Base-by-base conservation (phyloP, 2,888 invertebrate species). In the Anthrax anthrax region DNA sequence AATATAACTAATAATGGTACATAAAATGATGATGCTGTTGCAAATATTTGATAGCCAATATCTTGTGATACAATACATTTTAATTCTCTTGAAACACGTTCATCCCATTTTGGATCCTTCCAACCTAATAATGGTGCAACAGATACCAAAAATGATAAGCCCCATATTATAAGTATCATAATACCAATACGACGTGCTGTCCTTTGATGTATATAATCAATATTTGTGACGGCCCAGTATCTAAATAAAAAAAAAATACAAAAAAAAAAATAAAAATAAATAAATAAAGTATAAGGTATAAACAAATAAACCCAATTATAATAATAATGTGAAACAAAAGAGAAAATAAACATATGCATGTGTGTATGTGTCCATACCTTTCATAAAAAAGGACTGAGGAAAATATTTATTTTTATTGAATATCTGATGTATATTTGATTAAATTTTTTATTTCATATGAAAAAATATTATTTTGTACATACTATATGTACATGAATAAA, bases 221-320 rank as follows among this genome's bases (percentile, higher is more conserved):
- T 85, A 67, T 91, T 82, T 49, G 97, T 97, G 59, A 98, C 95
- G 47, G 96, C 95, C 96, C 96, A 97, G 72, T 92, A 98, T 70
- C 92, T 23, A 23, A 23, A 23, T 23, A 8, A 23, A 23, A 6
- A 8, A 23, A 23, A 23, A 23, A 23, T 23, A 23, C 4, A 23
- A 23, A 23, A 23, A 6, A 23, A 23, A 23, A 23, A 23, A 6
- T 4, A 23, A 23, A 23, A 23, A 6, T 23, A 23, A n/a, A n/a
- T n/a, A n/a, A n/a, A n/a, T n/a, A n/a, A n/a, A n/a, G n/a, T n/a
- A n/a, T n/a, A n/a, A n/a, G n/a, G n/a, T n/a, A n/a, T n/a, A n/a
- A n/a, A n/a, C n/a, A n/a, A n/a, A n/a, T n/a, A n/a, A n/a, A n/a
- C n/a, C n/a, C n/a, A n/a, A n/a, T n/a, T n/a, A n/a, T n/a, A n/a